These are phyloP conservation scores for Syritta pipiens DNA, from an alignment of 2,888 invertebrate genomes.

Conservation along the genomic window DNA sequence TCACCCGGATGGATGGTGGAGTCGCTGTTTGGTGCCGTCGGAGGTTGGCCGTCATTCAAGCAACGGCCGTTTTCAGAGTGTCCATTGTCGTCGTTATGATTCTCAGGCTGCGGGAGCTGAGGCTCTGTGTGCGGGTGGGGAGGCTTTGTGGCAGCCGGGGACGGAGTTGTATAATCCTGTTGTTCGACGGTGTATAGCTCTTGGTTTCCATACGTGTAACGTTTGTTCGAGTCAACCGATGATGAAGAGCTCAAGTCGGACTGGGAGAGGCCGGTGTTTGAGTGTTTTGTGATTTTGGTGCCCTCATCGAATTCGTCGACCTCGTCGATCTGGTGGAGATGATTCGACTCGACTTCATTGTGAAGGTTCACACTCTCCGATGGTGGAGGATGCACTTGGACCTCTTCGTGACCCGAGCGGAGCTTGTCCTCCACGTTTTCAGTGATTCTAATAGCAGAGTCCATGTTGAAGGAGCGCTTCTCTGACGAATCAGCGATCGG, in stretches of 20 bases:
- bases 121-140: conserved; percentile 62
- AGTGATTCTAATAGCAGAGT: conserved; percentile 78
- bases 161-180: conserved; percentile 82
- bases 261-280: conserved; percentile 89
- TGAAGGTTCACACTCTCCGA: conserved; percentile 71
- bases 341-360: conserved; percentile 73
- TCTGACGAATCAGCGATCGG: conserved; percentile 73
- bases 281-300: conserved; percentile 79
- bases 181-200: conserved; percentile 87
- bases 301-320: conserved; percentile 74
- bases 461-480: conserved; percentile 76
- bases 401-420: conserved; percentile 75
- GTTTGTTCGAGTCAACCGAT: conserved; percentile 86
- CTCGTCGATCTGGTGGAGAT: conserved; percentile 76
- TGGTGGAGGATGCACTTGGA: conserved; percentile 79
- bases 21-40: conserved; percentile 41
- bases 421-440: conserved; percentile 66
- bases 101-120: conserved; percentile 64
- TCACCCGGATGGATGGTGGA: conserved; percentile 56
- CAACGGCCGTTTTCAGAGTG: conserved; percentile 72
- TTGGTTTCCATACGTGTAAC: conserved; percentile 90
- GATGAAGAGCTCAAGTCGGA: conserved; percentile 87
- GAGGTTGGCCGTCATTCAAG: conserved; percentile 38
- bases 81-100: conserved; percentile 71
- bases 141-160: conserved; percentile 68